Base-by-base conservation (phyloP, 2,113 vertebrate genomes). In the Perca flavescens region DNA sequence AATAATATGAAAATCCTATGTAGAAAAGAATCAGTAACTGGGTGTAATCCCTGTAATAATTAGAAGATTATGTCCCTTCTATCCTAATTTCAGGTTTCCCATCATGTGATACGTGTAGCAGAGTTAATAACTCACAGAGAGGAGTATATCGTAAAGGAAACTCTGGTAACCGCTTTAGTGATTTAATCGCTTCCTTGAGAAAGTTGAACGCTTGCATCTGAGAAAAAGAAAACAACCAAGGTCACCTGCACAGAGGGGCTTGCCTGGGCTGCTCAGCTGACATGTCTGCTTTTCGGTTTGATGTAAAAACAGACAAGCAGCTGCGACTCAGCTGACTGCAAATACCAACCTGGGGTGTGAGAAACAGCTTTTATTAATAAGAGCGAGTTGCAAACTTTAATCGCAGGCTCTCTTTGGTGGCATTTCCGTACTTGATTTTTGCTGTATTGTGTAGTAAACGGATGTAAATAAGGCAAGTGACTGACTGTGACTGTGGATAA, bases 251-350 rank as follows among this genome's bases (percentile, higher is more conserved):
- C 47, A 43, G 22, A n/a, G 15, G 14, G 21, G 5, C 40, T 6
- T 4, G 17, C 52, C 25, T 25, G 3, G 5, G n/a, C 40, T 3
- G 40, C 69, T 36, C 60, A 22, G 54, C 72, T 40, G 53, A 68
- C 50, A 53, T 6, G 17, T 68, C 36, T 53, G 49, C 49, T 57
- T 21, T 72, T 22, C 52, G 17, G 47, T 81, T 36, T 71, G 17
- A 40, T 83, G 89, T 63, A n/a, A 83, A 90, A 90, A 71, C 58
- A 80, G 53, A 79, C 91, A 79, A 69, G 75, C 34, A 21, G 62
- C 77, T 86, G 92, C 74, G 86, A 94, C 81, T 89, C 91, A 87
- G 83, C 47, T 93, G 91, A 90, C 91, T 82, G 36, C 64, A 89
- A 91, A 94, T 92, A 85, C 85, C 74, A 52, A 82, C 8, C 49